Percentiles rank a stretch among this genome's conserved stretches.
Evolutionary conservation across 2,113 vertebrate species (phyloP).

Genomic region (Chauna torquata): DNA sequence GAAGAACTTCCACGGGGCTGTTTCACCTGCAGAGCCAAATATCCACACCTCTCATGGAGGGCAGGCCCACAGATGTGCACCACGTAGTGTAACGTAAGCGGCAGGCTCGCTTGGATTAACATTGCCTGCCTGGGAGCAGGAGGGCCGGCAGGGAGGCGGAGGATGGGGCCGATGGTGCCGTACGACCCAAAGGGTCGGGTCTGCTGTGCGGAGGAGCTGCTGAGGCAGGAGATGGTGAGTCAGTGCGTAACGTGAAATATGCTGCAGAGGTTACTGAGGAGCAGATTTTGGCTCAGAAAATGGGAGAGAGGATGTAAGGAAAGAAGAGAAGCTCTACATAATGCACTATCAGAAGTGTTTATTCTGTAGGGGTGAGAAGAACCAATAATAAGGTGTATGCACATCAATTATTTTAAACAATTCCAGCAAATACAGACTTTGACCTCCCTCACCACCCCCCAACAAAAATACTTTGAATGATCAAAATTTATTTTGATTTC

Average conservation of each 20-base stretch:
- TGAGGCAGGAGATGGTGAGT: not conserved
- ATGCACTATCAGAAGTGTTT: constrained; percentile 43
- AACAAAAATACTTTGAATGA: constrained; percentile 15
- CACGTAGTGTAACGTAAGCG: not conserved
- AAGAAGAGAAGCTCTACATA: not conserved
- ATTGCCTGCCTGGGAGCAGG: not conserved
- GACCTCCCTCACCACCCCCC: not conserved
- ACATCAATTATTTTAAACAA: constrained; percentile 38
- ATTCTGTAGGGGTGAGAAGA: constrained; percentile 55
- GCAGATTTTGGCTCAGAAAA: not conserved
- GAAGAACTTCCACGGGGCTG: not conserved
- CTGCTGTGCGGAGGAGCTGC: not conserved
- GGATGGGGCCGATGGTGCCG: not conserved
- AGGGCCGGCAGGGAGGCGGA: not conserved
- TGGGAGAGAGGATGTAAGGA: not conserved
- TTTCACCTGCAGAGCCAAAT: not conserved
- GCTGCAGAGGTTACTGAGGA: not conserved
- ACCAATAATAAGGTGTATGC: not conserved
- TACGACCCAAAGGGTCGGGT: accelerated
- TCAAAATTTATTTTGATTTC: constrained; percentile 8
- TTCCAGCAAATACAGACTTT: constrained; percentile 46
- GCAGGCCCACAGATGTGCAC: not conserved
- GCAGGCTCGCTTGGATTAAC: not conserved
- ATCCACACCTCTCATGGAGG: not conserved
- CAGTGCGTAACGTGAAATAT: not conserved